Evolutionary conservation across 2,888 invertebrate species (phyloP).

Genomic region (Caenorhabditis parvicauda): DNA sequence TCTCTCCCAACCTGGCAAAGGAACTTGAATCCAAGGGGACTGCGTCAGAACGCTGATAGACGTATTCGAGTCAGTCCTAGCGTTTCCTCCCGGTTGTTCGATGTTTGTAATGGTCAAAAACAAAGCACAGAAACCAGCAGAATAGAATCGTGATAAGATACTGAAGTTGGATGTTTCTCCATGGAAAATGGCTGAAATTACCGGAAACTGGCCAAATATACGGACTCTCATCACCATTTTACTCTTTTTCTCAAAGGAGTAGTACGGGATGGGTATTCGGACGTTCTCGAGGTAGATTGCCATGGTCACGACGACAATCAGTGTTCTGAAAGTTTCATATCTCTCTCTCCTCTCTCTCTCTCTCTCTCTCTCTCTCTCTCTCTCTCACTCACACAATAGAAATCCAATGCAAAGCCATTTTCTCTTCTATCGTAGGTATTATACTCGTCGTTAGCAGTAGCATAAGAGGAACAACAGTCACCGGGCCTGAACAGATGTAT

Average conservation of each 20-base stretch:
- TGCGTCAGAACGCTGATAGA: slow-evolving; percentile 40
- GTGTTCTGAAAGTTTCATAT: slow-evolving; percentile 45
- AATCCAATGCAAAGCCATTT: slow-evolving; percentile 52
- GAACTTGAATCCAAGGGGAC: slow-evolving; percentile 51
- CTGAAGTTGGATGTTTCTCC: slow-evolving; percentile 14
- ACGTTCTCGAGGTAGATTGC: slow-evolving; percentile 49
- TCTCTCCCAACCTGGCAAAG: slow-evolving; percentile 51
- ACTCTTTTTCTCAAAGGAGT: slow-evolving; percentile 18
- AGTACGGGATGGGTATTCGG: slow-evolving; percentile 43
- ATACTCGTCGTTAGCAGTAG: slow-evolving; percentile 46
- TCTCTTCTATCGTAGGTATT: slow-evolving; percentile 51
- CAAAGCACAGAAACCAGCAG: slow-evolving; percentile 46
- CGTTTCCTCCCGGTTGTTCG: slow-evolving; percentile 38
- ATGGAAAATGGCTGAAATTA: slow-evolving; percentile 3
- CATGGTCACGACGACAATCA: slow-evolving; percentile 40
- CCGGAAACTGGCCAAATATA: slow-evolving; percentile 55
- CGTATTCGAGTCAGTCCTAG: slow-evolving; percentile 46
- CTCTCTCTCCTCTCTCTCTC: no score
- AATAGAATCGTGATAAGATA: slow-evolving; percentile 47
- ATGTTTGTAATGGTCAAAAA: slow-evolving; percentile 43
- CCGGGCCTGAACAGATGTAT: no score
- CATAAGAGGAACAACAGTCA: slow-evolving; percentile 58
- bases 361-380: no score
- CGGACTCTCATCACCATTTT: slow-evolving; percentile 23
- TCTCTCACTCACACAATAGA: slow-evolving; percentile 44